Evolutionary conservation across 1,140 invertebrate genomes (phyloP), one percentile per base, ranked within the genome.

Genomic region (Pseudoatta argentina): DNA sequence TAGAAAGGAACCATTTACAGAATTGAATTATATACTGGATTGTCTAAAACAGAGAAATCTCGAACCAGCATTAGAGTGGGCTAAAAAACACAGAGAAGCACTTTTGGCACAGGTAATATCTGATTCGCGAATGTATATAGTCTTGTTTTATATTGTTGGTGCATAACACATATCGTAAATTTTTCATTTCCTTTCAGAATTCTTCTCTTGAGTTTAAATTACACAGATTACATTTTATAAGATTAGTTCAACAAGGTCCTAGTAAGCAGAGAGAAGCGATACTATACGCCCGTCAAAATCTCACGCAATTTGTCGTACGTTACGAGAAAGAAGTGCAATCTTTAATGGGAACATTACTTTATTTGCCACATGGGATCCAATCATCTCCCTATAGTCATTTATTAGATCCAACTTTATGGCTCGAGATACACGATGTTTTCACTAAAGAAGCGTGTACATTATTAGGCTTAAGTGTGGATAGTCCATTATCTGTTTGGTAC

Each of bases 371-470:
- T 92, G 98, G 98, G 7, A 96, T 99, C 63, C 96, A 96, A 78
- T 96, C 96, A 55, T 98, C 98, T 34, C 98, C 98, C 0, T 99
- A 99, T 92, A 96, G 96, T 89, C 96, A 97, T 92, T 96, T 98
- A 71, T 94, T 98, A 10, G 97, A 98, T 92, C 96, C 97, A 18
- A 97, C 97, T 66, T 96, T 98, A 91, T 99, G 98, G 98, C 96
- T 97, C 7, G 96, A 97, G 89, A 95, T 96, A 86, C 96, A 96
- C 93, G 98, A 99, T 93, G 96, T 98, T 89, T 99, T 99, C 94
- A 97, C 98, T 6, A 96, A 97, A 92, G 98, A 99, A 96, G 98
- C 99, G 24, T 99, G 99, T 95, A 96, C 97, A 61, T 95, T 99
- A 51, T 95, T 99, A 86, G 98, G 98, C 81, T 96, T 99, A 92